Evolutionary conservation across 2,797 vertebrate species (phyloP).

Genomic region (Florisuga fusca): DNA sequence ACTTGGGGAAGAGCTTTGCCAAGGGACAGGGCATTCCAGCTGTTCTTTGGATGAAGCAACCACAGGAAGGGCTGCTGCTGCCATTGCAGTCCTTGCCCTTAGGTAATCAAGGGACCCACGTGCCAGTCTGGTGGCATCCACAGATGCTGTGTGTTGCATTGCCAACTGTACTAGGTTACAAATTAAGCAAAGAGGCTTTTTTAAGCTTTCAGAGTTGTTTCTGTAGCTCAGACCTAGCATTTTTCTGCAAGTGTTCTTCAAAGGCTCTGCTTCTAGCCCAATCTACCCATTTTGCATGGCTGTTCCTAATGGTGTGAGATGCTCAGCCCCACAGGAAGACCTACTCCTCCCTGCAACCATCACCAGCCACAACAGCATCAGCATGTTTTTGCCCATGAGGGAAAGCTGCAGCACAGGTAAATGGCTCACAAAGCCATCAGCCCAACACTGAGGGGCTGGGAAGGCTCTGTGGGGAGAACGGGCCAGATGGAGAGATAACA

Average conservation of each 20-base stretch:
- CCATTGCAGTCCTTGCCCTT: background rate
- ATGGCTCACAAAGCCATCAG: background rate
- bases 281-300: background rate
- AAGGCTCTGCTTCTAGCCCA: background rate
- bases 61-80: background rate
- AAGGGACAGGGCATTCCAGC: background rate
- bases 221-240: background rate
- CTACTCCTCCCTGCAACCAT: background rate
- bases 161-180: background rate
- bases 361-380: constrained; percentile 21
- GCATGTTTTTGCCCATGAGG: background rate
- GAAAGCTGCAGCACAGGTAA: background rate
- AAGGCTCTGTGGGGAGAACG: background rate
- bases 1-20: background rate
- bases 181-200: background rate
- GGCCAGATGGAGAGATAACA: fast-evolving
- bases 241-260: background rate
- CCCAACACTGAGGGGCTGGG: background rate
- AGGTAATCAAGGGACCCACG: background rate
- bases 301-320: background rate
- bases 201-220: background rate
- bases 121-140: background rate
- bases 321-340: background rate
- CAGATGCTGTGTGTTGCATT: background rate
- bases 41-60: background rate